These are phyloP conservation scores for Silurus lanzhouensis DNA, from an alignment of 2,797 vertebrate genomes.

Conservation along the genomic window DNA sequence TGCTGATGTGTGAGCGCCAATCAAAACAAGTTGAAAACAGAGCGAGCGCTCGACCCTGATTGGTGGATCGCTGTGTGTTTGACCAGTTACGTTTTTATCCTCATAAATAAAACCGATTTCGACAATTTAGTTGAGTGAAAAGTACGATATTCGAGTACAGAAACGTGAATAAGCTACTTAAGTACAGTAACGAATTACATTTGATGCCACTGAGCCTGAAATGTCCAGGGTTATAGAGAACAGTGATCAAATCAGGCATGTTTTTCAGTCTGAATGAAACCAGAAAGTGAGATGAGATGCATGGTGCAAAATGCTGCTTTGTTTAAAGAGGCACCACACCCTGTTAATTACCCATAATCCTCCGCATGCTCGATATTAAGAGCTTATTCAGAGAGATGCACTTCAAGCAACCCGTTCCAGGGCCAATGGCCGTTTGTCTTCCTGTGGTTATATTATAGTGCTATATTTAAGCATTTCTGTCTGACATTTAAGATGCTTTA, in stretches of 20 bases:
- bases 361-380: slow-evolving; percentile 22
- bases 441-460: neutral
- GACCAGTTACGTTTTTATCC: no score
- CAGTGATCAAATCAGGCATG: neutral
- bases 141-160: no score
- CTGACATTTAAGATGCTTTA: neutral
- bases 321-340: slow-evolving; percentile 25
- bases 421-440: neutral
- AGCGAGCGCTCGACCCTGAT: no score
- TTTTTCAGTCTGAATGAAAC: neutral
- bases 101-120: no score
- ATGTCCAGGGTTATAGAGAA: neutral
- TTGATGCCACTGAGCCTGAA: neutral
- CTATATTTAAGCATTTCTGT: neutral
- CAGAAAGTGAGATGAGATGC: neutral
- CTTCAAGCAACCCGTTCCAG: neutral
- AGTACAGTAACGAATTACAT: no score
- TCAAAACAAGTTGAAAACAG: no score
- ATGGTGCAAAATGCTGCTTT: slow-evolving; percentile 2
- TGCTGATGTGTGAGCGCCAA: no score
- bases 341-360: slow-evolving; percentile 32
- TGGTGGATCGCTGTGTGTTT: no score
- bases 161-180: no score
- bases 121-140: no score
- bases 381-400: slow-evolving; percentile 8